Base-by-base conservation (phyloP, 2,113 vertebrate genomes). In the Orientallactaga bullata region DNA sequence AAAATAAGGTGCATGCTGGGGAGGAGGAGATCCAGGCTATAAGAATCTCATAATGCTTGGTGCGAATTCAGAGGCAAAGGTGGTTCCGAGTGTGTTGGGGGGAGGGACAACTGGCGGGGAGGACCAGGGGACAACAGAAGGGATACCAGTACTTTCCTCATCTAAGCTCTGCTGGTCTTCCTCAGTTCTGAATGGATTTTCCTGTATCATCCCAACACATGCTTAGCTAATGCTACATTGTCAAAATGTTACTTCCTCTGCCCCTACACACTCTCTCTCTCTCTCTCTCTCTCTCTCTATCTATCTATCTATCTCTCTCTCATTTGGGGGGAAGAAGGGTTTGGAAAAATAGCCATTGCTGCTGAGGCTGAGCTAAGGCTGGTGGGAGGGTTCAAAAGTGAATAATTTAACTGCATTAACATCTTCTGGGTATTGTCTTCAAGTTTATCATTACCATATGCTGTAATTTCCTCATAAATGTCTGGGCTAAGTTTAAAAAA, bases 361-460 rank as follows among this genome's bases (percentile, higher is more conserved):
- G 55, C 71, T 47, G 12, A 26, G 47, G 63, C 65, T 47, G 7
- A 47, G 42, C 42, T 47, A 47, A 47, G 42, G 42, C 42, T 47
- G 42, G 42, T 47, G 5, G 55, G 77, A 72, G 72, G 76, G 35
- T 89, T 73, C 90, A 28, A 73, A 95, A 81, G 37, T n/a, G 42
- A 65, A 42, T 81, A 39, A 91, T 71, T 94, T 74, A 93, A 30
- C 73, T 96, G 78, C 61, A 51, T 73, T 79, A 73, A 30, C 39
- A 85, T 90, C n/a, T 94, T 93, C 76, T 81, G 77, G 71, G 30
- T 77, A 85, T 87, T 82, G 77, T 95, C 89, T 94, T 84, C 26
- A 94, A 89, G 72, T 72, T 91, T 81, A 78, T 87, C 81, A 37
- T 95, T 51, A 72, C 73, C 93, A 58, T 90, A 92, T 93, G 90